Percentiles rank a stretch among this genome's conserved stretches.
phyloP scores from a whole-genome alignment of 2,797 vertebrate genomes.

The Gobionotothen gibberifrons region DNA sequence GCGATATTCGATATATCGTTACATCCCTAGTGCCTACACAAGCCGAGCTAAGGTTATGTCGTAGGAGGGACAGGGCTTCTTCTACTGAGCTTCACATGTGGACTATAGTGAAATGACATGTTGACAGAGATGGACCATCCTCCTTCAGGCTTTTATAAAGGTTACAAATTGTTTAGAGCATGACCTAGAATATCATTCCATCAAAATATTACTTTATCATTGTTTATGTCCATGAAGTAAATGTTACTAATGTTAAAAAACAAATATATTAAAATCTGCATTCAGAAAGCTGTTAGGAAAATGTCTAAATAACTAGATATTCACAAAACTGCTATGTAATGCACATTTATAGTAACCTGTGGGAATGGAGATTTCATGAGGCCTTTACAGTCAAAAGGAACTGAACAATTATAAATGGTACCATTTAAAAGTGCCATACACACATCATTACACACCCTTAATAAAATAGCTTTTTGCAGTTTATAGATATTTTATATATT shows the following conservation, averaged over 20 bases:
- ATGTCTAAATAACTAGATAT: conserved; percentile 29
- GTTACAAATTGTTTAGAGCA: background rate
- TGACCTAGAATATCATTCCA: background rate
- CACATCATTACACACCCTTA: conserved; percentile 53
- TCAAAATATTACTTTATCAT: background rate
- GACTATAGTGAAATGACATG: conserved; percentile 3
- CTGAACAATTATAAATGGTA: conserved; percentile 23
- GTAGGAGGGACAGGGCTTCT: background rate
- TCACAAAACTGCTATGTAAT: conserved; percentile 45
- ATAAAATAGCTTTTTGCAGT: conserved; percentile 45
- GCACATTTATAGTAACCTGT: conserved; percentile 41
- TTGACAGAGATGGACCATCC: background rate
- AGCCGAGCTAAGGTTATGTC: background rate
- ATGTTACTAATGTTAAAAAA: background rate
- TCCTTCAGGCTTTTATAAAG: conserved; percentile 22
- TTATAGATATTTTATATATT: conserved; percentile 28
- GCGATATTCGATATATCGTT: too few species aligned
- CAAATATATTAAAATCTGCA: conserved; percentile 8
- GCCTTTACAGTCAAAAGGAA: conserved; percentile 38
- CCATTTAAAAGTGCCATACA: conserved; percentile 40
- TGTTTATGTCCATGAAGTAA: background rate
- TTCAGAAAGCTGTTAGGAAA: conserved; percentile 14
- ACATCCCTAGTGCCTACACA: background rate
- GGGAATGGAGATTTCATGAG: conserved; percentile 39
- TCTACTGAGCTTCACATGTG: conserved; percentile 7